Conservation (phyloP, 1,140 invertebrate species). For the Tetraneura akinire region DNA sequence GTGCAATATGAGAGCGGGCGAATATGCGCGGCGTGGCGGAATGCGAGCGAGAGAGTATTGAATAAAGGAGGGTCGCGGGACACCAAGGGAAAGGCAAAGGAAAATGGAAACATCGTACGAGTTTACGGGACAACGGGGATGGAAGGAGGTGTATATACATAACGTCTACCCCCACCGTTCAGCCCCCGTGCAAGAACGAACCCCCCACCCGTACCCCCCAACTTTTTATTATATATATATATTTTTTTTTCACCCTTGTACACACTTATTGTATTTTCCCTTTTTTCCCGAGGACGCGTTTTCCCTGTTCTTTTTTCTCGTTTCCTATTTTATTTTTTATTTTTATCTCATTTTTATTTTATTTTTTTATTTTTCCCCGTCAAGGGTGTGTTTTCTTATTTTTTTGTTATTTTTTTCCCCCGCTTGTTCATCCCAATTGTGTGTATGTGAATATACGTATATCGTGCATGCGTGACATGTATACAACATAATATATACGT, state of each 20-base stretch:
- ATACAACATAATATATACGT: background rate
- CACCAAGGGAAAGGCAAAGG: constrained; percentile 37
- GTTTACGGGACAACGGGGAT: background rate
- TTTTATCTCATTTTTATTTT: constrained; percentile 35
- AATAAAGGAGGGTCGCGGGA: constrained; percentile 35
- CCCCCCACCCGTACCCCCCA: background rate
- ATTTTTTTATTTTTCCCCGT: constrained; percentile 7
- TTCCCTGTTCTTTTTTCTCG: constrained; percentile 35
- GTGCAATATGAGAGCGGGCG: constrained; percentile 26
- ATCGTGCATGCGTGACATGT: background rate
- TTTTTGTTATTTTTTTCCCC: background rate
- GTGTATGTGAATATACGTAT: background rate
- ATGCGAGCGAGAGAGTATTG: background rate
- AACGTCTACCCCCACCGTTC: constrained; percentile 12
- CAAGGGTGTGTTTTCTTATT: constrained; percentile 17
- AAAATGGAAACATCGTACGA: constrained; percentile 49
- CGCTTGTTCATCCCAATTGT: background rate
- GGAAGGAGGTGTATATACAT: constrained; percentile 38
- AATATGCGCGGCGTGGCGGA: background rate
- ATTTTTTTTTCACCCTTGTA: constrained; percentile 48
- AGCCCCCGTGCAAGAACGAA: background rate
- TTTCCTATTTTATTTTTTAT: constrained; percentile 44
- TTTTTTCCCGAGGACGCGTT: constrained; percentile 41
- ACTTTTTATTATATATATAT: constrained; percentile 50
- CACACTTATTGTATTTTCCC: constrained; percentile 50